Evolutionary conservation across 2,113 vertebrate genomes (phyloP).

Genomic region (Mungos mungo): DNA sequence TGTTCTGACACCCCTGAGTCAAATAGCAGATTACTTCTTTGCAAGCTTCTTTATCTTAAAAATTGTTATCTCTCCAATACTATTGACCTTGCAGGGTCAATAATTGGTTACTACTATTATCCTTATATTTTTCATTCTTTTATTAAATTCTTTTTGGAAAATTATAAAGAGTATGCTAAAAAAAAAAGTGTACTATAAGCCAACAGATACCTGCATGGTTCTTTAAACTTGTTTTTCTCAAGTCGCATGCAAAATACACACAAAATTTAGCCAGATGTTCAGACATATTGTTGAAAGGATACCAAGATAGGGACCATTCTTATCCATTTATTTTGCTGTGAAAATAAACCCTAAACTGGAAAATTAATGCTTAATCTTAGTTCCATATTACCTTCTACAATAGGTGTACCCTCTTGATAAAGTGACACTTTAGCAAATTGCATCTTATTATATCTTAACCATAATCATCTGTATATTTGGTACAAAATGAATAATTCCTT

Average conservation of each 20-base stretch:
- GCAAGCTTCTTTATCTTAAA: background rate
- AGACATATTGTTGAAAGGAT: background rate
- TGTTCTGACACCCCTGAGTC: background rate
- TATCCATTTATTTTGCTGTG: background rate
- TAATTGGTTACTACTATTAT: background rate
- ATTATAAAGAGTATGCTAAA: background rate
- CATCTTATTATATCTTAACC: background rate
- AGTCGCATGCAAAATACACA: background rate
- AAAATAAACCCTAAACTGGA: background rate
- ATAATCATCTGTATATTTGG: background rate
- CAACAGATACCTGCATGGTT: background rate
- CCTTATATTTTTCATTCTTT: background rate
- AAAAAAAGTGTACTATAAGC: background rate
- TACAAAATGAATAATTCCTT: background rate
- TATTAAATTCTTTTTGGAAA: background rate
- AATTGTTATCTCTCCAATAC: background rate
- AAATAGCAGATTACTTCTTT: slow-evolving; percentile 11
- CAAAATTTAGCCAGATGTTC: background rate
- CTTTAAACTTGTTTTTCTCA: background rate
- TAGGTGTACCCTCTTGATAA: background rate
- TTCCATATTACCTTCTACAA: background rate
- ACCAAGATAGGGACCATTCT: background rate
- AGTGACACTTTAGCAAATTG: background rate
- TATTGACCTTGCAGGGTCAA: background rate
- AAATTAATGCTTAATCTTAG: background rate